phyloP scores from a whole-genome alignment of 1,140 invertebrate genomes.

The Kradibia gibbosae region DNA sequence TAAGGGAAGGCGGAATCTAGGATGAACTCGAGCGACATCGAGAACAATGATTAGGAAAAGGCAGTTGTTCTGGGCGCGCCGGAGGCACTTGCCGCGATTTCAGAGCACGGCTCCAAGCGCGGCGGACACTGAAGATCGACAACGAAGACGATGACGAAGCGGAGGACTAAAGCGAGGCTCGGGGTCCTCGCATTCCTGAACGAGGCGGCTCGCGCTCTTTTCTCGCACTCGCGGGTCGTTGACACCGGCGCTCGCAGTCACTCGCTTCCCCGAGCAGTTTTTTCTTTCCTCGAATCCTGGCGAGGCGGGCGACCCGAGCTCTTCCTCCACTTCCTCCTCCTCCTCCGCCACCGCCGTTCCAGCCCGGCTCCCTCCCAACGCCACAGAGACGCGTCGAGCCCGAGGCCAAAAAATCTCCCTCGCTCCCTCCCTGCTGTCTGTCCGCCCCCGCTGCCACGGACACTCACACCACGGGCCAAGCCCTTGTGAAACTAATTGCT shows the following conservation, averaged over 20 bases:
- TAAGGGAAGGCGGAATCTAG: no score
- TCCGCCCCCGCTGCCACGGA: neutral
- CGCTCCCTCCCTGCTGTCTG: neutral
- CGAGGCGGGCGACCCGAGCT: neutral
- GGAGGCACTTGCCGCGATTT: no score
- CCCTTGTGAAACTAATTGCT: constrained; percentile 24
- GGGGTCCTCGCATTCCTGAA: constrained; percentile 46
- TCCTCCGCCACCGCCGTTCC: neutral
- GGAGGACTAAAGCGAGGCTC: neutral
- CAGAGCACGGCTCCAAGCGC: no score
- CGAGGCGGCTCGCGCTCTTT: constrained; percentile 16
- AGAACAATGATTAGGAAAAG: neutral
- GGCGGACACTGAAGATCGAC: no score
- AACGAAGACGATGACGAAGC: neutral
- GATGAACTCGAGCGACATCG: neutral
- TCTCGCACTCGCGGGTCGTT: constrained; percentile 21
- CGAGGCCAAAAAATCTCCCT: neutral
- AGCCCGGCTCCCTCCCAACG: neutral
- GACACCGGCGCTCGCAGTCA: neutral
- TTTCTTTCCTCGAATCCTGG: constrained; percentile 42
- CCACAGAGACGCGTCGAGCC: neutral
- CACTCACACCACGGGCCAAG: no score
- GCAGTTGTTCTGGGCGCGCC: no score
- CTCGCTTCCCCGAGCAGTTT: constrained; percentile 10
- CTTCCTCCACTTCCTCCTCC: neutral